Conservation (phyloP, 2,797 vertebrate genomes). For the Hozukius guyotensis region DNA sequence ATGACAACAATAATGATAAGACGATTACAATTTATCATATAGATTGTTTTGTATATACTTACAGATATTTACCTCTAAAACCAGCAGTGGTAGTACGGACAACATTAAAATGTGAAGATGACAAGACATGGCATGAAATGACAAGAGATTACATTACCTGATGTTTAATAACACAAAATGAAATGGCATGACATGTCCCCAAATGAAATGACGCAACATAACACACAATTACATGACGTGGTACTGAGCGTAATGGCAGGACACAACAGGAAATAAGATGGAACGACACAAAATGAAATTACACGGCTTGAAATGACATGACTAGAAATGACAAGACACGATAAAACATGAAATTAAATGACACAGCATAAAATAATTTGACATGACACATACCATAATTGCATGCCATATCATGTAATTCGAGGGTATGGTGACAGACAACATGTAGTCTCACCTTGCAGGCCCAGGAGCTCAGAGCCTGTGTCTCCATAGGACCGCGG, state of each 20-base stretch:
- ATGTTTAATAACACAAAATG: background rate
- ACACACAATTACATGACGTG: background rate
- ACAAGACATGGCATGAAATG: background rate
- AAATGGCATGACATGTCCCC: background rate
- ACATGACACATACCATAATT: background rate
- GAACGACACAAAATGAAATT: background rate
- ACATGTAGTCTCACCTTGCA: slow-evolving; percentile 54
- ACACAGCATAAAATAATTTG: too few species aligned
- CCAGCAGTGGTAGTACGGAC: background rate
- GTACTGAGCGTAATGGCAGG: background rate
- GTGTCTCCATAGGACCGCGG: background rate
- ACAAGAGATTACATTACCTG: background rate
- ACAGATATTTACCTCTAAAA: background rate
- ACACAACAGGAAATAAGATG: background rate
- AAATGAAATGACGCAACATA: background rate
- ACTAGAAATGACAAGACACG: background rate
- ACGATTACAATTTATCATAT: background rate
- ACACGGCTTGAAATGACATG: background rate
- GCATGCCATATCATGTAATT: background rate
- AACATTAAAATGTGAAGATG: background rate
- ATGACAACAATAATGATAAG: background rate
- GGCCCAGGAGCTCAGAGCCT: slow-evolving; percentile 11
- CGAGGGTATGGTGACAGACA: background rate
- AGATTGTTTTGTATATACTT: rapidly evolving
- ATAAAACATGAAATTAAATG: background rate